Evolutionary conservation across 2,888 invertebrate genomes (phyloP), one percentile per base, ranked within the genome.

Genomic region (Meliscaeva auricollis): DNA sequence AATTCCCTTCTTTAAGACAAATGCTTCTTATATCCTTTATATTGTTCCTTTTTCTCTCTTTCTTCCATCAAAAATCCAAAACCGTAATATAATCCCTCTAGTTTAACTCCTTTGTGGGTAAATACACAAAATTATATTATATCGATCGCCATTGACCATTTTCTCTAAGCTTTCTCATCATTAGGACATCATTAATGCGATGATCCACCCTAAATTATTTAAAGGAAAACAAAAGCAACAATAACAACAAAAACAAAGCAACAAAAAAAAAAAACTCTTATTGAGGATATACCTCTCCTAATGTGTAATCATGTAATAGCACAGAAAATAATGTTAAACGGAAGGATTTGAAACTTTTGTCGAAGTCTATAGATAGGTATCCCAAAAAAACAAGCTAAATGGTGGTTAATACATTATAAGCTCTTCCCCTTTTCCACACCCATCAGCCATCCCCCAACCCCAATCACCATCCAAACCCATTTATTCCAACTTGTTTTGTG

Each of bases 181-280:
- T 82, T 48, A 68, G 68, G 64, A 78, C 78, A 68, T 69, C 60
- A 82, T 78, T 78, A 82, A 69, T 62, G 52, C 56, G 68, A 78
- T 82, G 68, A 78, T 73, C n/a, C 44, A 60, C 35, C 52, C 73
- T 48, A 69, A 73, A 80, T 52, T 62, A 64, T 64, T 64, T 30
- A 62, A 26, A 44, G 13, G 17, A 44, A n/a, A 13, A 22, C 8
- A 20, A 48, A 17, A 48, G 3, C 7, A 20, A 38, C 17, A 17
- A 56, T n/a, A n/a, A n/a, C n/a, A n/a, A n/a, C n/a, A n/a, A n/a
- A 56, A 15, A 56, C 3, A 56, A 9, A 56, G 11, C 17, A 15
- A 11, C 17, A 13, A 54, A 20, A 44, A 44, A 8, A 9, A 22
- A 32, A 8, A 58, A 13, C 38, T 58, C 58, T 11, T 62, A 62